A percentile compares a stretch with the other conserved stretches of the same genome.
Evolutionary conservation across 2,888 invertebrate species (phyloP).

Genomic region (Drosophila subsilvestris): DNA sequence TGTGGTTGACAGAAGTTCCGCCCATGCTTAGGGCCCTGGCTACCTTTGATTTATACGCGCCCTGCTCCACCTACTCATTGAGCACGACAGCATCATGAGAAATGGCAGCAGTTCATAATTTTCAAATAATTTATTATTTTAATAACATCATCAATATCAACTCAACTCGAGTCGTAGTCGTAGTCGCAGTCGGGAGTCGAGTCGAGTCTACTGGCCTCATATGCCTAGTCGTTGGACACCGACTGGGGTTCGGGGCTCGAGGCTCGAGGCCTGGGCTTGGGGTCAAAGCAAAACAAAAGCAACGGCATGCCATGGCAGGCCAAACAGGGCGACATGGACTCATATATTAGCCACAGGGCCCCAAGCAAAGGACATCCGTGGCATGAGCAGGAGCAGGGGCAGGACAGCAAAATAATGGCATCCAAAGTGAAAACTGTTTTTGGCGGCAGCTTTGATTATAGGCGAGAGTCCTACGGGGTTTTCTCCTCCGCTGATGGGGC

Average conservation of each 20-base stretch:
- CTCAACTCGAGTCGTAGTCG: slow-evolving; percentile 27
- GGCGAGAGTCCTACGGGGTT: slow-evolving; percentile 20
- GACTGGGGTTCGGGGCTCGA: slow-evolving; percentile 18
- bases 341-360: slow-evolving; percentile 76
- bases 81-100: slow-evolving; percentile 64
- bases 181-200: background rate
- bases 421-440: slow-evolving; percentile 77
- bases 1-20: slow-evolving; percentile 36
- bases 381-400: slow-evolving; percentile 25
- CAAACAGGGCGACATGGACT: slow-evolving; percentile 69
- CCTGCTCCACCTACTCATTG: slow-evolving; percentile 29
- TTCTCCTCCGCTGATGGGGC: background rate
- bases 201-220: slow-evolving; percentile 20
- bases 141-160: slow-evolving; percentile 79
- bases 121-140: slow-evolving; percentile 79
- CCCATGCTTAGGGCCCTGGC: slow-evolving; percentile 26
- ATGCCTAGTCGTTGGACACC: slow-evolving; percentile 41
- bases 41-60: slow-evolving; percentile 63
- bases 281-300: slow-evolving; percentile 64
- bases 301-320: slow-evolving; percentile 52
- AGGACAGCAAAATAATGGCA: slow-evolving; percentile 72
- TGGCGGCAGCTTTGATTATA: slow-evolving; percentile 77
- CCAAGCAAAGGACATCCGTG: slow-evolving; percentile 63
- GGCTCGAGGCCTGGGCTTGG: slow-evolving; percentile 30
- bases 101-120: slow-evolving; percentile 78